phyloP scores from a whole-genome alignment of 2,888 invertebrate species.

The Teleiodes luculella region DNA sequence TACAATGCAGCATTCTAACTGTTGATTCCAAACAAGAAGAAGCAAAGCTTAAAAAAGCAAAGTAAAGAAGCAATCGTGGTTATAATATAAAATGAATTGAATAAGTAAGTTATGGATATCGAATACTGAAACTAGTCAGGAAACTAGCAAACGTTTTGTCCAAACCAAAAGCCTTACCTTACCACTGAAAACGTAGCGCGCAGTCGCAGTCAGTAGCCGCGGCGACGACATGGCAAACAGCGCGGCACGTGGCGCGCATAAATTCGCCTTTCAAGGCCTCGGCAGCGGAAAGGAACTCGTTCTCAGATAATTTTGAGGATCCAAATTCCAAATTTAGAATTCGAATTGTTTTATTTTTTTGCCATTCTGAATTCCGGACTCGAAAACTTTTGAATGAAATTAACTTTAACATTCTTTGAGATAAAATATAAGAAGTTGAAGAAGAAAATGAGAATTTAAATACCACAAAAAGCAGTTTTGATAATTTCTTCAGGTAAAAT shows the following conservation, averaged over 20 bases:
- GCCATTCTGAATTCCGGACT: too few relatives aligned
- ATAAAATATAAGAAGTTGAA: too few relatives aligned
- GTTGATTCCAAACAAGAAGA: too few relatives aligned
- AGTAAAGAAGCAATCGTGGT: too few relatives aligned
- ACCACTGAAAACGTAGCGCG: slow-evolving; percentile 18
- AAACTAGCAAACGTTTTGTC: slow-evolving; percentile 13
- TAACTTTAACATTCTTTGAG: too few relatives aligned
- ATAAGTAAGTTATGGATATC: background rate
- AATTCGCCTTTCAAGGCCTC: slow-evolving; percentile 41
- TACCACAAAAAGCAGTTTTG: too few relatives aligned
- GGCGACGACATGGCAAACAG: slow-evolving; percentile 27
- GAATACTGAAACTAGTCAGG: background rate
- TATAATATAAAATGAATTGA: too few relatives aligned
- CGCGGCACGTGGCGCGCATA: slow-evolving; percentile 50
- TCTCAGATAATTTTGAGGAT: slow-evolving; percentile 13
- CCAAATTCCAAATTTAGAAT: background rate
- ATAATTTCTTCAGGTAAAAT: too few relatives aligned
- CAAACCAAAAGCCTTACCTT: slow-evolving; percentile 20
- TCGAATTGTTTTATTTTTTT: background rate
- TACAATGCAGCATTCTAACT: too few relatives aligned
- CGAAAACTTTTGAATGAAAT: too few relatives aligned
- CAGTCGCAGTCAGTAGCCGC: background rate
- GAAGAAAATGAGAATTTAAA: too few relatives aligned
- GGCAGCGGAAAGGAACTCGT: slow-evolving; percentile 25
- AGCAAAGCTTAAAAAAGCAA: too few relatives aligned